Percentiles rank a stretch among this genome's conserved stretches.
Evolutionary conservation across 2,113 vertebrate genomes (phyloP).

Genomic region (Anthoscopus minutus): DNA sequence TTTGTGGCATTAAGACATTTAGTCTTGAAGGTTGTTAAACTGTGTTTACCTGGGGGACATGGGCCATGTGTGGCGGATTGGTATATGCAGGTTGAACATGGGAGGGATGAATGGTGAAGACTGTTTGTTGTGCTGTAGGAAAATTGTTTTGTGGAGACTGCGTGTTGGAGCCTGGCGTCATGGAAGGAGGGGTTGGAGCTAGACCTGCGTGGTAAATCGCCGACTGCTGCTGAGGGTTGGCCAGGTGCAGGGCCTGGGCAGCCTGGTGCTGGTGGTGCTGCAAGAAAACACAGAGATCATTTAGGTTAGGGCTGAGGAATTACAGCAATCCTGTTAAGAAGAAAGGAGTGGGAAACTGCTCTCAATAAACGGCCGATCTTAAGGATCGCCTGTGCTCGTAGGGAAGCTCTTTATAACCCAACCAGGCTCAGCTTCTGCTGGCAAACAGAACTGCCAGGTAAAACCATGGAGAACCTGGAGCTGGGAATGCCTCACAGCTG

Average conservation of each 20-base stretch:
- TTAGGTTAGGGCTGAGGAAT: background rate
- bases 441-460: background rate
- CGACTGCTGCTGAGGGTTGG: slow-evolving; percentile 88
- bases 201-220: slow-evolving; percentile 92
- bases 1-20: slow-evolving; percentile 47
- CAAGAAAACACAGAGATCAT: background rate
- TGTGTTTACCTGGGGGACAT: slow-evolving; percentile 89
- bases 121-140: slow-evolving; percentile 90
- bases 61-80: slow-evolving; percentile 93
- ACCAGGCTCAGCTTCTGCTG: background rate
- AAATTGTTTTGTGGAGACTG: slow-evolving; percentile 95
- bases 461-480: background rate
- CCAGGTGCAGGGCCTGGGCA: slow-evolving; percentile 92
- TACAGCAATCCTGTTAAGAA: too few relatives aligned
- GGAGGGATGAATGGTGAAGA: slow-evolving; percentile 94
- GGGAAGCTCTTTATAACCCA: background rate
- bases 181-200: slow-evolving; percentile 91
- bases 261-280: slow-evolving; percentile 92
- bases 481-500: background rate
- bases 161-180: slow-evolving; percentile 93
- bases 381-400: rapidly evolving
- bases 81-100: slow-evolving; percentile 94
- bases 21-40: slow-evolving; percentile 60
- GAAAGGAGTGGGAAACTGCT: background rate
- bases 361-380: rapidly evolving